Conservation (phyloP, 2,797 vertebrate genomes). For the Clarias pachynema region DNA sequence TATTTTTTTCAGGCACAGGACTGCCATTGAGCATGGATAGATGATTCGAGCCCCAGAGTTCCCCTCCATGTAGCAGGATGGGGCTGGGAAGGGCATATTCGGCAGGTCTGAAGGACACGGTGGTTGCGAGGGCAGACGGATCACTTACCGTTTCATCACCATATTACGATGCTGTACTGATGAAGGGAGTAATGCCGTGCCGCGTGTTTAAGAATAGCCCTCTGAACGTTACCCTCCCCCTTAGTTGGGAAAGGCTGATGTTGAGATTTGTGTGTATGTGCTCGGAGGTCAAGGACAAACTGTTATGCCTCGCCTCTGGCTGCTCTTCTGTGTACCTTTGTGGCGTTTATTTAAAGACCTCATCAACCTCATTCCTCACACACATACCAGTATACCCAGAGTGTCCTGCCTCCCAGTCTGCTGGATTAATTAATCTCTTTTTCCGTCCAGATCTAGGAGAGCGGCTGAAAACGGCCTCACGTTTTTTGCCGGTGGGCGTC, state of each 20-base stretch:
- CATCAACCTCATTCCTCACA: slow-evolving; percentile 61
- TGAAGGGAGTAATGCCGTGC: slow-evolving; percentile 34
- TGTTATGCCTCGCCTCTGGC: slow-evolving; percentile 73
- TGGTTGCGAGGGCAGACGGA: slow-evolving; percentile 42
- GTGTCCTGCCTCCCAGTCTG: slow-evolving; percentile 64
- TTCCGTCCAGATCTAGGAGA: slow-evolving; percentile 71
- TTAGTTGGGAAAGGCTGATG: slow-evolving; percentile 32
- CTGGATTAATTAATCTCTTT: slow-evolving; percentile 81
- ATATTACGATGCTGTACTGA: slow-evolving; percentile 48
- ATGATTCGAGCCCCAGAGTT: slow-evolving; percentile 37
- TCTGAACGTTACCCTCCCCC: slow-evolving; percentile 44
- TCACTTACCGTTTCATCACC: slow-evolving; percentile 49
- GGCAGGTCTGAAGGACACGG: slow-evolving; percentile 48
- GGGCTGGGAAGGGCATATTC: slow-evolving; percentile 38
- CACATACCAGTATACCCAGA: slow-evolving; percentile 41
- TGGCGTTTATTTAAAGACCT: slow-evolving; percentile 80
- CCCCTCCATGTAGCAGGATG: slow-evolving; percentile 31
- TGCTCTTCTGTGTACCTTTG: slow-evolving; percentile 74
- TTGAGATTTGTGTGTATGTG: slow-evolving; percentile 52
- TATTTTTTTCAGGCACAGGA: not conserved
- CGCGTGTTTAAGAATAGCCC: slow-evolving; percentile 53
- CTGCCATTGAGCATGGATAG: slow-evolving; percentile 17
- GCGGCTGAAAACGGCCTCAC: slow-evolving; percentile 70
- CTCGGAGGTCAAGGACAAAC: slow-evolving; percentile 77
- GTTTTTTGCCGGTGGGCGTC: slow-evolving; percentile 74